phyloP scores from a whole-genome alignment of 2,888 invertebrate genomes.

The Ophonus ardosiacus region DNA sequence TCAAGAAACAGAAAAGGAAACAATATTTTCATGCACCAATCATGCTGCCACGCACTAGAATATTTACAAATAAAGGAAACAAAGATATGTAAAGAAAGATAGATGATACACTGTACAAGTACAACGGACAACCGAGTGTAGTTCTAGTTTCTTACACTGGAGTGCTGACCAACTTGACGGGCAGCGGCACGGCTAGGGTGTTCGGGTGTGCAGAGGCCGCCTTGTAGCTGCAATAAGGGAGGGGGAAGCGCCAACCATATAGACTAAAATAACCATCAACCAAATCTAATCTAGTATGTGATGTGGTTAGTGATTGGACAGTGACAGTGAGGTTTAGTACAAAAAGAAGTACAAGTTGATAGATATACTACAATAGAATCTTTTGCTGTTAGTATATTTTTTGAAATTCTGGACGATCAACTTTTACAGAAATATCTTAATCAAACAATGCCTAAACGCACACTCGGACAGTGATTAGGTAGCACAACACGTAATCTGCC shows the following conservation, averaged over 20 bases:
- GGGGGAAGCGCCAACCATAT: slow-evolving; percentile 97
- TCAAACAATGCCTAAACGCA: too few relatives aligned
- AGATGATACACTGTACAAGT: background rate
- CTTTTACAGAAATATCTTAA: too few relatives aligned
- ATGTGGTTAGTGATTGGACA: slow-evolving; percentile 17
- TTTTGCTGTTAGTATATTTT: too few relatives aligned
- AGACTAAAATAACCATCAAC: slow-evolving; percentile 82
- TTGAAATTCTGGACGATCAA: too few relatives aligned
- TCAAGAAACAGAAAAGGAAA: too few relatives aligned
- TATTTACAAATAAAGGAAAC: background rate
- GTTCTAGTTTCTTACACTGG: slow-evolving; percentile 79
- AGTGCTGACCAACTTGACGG: slow-evolving; percentile 86
- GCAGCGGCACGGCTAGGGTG: slow-evolving; percentile 87
- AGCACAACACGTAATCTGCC: too few relatives aligned
- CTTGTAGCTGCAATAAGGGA: slow-evolving; percentile 96
- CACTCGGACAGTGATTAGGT: too few relatives aligned
- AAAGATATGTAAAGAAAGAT: slow-evolving; percentile 1
- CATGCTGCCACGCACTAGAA: too few relatives aligned
- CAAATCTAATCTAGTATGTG: slow-evolving; percentile 64
- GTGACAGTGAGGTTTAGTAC: slow-evolving; percentile 20
- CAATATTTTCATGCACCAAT: too few relatives aligned
- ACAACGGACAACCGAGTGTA: slow-evolving; percentile 13
- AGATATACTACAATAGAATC: background rate
- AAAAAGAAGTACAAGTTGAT: background rate
- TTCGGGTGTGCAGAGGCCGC: slow-evolving; percentile 86